Evolutionary conservation across 1,140 invertebrate species (phyloP), one percentile per base, ranked within the genome.

Genomic region (Bombus waltoni): DNA sequence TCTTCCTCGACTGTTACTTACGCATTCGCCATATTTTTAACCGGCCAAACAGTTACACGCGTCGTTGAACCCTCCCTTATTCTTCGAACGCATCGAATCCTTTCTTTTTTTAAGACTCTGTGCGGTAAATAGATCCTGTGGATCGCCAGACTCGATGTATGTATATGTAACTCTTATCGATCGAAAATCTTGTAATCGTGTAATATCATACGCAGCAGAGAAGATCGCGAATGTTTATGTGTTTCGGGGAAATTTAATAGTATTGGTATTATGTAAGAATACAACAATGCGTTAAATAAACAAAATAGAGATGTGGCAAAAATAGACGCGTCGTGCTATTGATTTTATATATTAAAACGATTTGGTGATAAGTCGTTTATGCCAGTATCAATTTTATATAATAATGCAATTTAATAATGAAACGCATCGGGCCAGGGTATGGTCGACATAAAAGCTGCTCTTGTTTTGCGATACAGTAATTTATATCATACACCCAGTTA

Each of bases 21-120:
- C 18, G 47, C 18, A 5, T 53, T 53, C 5, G 18, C 47, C 18
- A 84, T 90, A 78, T 88, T 88, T 86, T 88, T 86, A 81, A 90
- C 40, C 70, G 79, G 81, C 87, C 78, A 80, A 85, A 75, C 73
- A 57, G 35, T 40, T 42, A 44, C 32, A 40, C 38, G 8, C 66
- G 6, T 8, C 47, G 6, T 28, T n/a, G 25, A 25, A 11, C 10
- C 11, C 22, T 70, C 13, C 4, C 5, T 28, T 40, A 25, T 28
- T 18, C 65, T 13, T 66, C 6, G 6, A 15, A 35, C 59, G 10
- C n/a, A 28, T 28, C 57, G 57, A 59, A 28, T 22, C 47, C 47
- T 22, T 53, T 22, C 47, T 15, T 53, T 53, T 53, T 53, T 8
- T 53, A 53, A 53, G 47, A 8, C 8, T 53, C 47, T 53, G 18